Percentiles rank a stretch among this genome's conserved stretches.
Evolutionary conservation across 2,888 invertebrate genomes (phyloP).

Genomic region (Drosophila seclusa): DNA sequence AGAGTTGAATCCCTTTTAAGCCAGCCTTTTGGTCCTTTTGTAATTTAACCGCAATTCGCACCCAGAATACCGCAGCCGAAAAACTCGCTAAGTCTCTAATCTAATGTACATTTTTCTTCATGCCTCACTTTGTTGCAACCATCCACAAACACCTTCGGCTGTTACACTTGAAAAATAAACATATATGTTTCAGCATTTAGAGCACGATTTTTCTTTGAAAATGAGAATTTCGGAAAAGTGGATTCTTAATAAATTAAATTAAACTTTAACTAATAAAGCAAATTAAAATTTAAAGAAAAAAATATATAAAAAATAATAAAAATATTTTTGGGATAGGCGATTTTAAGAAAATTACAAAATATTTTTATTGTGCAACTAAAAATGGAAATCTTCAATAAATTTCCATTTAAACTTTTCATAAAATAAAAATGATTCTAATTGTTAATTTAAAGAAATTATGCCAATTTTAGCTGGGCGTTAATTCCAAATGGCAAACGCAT

Average conservation of each 20-base stretch:
- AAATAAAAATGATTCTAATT: not conserved
- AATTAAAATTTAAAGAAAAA: not conserved
- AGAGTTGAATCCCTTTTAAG: conserved; percentile 29
- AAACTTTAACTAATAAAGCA: not conserved
- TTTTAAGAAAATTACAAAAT: not conserved
- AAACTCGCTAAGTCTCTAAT: conserved; percentile 57
- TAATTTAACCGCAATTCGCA: conserved; percentile 43
- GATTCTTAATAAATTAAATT: not conserved
- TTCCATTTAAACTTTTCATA: not conserved
- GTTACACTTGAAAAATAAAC: not conserved
- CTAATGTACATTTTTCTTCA: conserved; percentile 56
- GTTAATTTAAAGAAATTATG: not conserved
- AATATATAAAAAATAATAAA: not conserved
- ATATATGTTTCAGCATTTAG: conserved; percentile 4
- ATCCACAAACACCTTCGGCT: conserved; percentile 3
- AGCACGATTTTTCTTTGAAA: not conserved
- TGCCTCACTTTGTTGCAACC: conserved; percentile 4
- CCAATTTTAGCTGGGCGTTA: not conserved
- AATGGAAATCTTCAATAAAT: not conserved
- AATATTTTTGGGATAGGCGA: not conserved
- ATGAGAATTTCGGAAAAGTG: not conserved
- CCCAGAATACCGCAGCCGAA: conserved; percentile 22
- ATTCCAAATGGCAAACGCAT: not conserved
- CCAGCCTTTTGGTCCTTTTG: conserved; percentile 27
- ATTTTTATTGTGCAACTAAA: not conserved